phyloP scores from a whole-genome alignment of 1,140 invertebrate species.

The Oedothorax gibbosus region DNA sequence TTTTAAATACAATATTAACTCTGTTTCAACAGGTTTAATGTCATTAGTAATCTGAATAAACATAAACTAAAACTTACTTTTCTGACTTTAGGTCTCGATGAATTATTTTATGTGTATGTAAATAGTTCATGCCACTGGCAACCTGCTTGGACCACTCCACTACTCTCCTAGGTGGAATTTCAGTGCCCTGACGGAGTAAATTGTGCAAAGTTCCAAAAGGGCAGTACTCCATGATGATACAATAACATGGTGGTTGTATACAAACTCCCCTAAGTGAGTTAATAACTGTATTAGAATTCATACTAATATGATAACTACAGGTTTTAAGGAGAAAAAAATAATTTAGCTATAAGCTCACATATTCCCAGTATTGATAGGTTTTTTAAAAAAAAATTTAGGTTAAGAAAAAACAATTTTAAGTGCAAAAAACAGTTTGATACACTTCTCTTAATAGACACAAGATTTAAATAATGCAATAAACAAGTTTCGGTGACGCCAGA shows the following conservation, averaged over 20 bases:
- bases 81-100: constrained; percentile 86
- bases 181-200: constrained; percentile 82
- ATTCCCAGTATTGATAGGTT: constrained; percentile 35
- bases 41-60: constrained; percentile 23
- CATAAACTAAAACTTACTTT: constrained; percentile 55
- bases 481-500: too few species aligned
- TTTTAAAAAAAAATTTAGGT: constrained; percentile 21
- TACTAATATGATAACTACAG: background rate
- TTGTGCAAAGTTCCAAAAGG: constrained; percentile 94
- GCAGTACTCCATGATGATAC: constrained; percentile 98
- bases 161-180: constrained; percentile 84
- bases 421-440: background rate
- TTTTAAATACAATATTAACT: too few species aligned
- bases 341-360: background rate
- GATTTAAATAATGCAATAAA: too few species aligned
- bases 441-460: too few species aligned
- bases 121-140: constrained; percentile 94
- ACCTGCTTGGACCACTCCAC: constrained; percentile 96
- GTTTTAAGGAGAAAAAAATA: background rate
- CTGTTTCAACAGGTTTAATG: too few species aligned
- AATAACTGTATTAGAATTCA: background rate
- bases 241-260: constrained; percentile 91
- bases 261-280: constrained; percentile 82
- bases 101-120: constrained; percentile 97
- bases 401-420: constrained; percentile 16